These are phyloP conservation scores for Xylocampa areola DNA, from an alignment of 2,888 invertebrate species.

Conservation along the genomic window DNA sequence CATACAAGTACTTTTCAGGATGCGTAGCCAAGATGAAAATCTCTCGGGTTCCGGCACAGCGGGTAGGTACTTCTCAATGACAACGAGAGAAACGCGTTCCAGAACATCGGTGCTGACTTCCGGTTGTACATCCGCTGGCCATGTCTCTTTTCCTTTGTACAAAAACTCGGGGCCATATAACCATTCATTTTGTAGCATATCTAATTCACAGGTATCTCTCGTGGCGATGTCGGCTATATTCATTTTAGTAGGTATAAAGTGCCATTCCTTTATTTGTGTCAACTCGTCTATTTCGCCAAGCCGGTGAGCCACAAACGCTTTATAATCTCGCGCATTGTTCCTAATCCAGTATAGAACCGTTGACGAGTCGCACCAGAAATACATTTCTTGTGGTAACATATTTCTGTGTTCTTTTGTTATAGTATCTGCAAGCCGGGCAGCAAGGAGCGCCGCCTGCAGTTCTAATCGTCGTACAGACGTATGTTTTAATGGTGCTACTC, in stretches of 20 bases:
- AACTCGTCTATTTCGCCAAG: slow-evolving; percentile 1
- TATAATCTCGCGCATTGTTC: not conserved
- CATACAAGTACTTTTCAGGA: not conserved
- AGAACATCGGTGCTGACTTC: not conserved
- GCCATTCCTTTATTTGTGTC: not conserved
- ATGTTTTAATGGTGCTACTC: slow-evolving; percentile 30
- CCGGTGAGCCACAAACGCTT: not conserved
- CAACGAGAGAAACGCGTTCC: not conserved
- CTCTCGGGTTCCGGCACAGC: not conserved
- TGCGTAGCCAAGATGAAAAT: not conserved
- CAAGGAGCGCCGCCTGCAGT: slow-evolving; percentile 41
- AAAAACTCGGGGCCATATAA: not conserved
- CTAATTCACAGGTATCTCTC: not conserved
- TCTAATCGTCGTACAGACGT: slow-evolving; percentile 35
- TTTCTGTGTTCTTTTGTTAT: slow-evolving; percentile 12
- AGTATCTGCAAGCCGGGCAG: slow-evolving; percentile 18
- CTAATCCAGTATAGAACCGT: slow-evolving; percentile 1
- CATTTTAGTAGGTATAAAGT: not conserved
- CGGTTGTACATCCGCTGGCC: not conserved
- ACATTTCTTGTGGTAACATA: not conserved
- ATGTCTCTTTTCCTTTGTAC: not conserved
- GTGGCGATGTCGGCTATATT: not conserved
- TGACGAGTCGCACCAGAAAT: not conserved
- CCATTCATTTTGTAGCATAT: not conserved
- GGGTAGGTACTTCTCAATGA: not conserved